Evolutionary conservation across 2,113 vertebrate species (phyloP), one percentile per base, ranked within the genome.

Genomic region (Phyllostomus hastatus): DNA sequence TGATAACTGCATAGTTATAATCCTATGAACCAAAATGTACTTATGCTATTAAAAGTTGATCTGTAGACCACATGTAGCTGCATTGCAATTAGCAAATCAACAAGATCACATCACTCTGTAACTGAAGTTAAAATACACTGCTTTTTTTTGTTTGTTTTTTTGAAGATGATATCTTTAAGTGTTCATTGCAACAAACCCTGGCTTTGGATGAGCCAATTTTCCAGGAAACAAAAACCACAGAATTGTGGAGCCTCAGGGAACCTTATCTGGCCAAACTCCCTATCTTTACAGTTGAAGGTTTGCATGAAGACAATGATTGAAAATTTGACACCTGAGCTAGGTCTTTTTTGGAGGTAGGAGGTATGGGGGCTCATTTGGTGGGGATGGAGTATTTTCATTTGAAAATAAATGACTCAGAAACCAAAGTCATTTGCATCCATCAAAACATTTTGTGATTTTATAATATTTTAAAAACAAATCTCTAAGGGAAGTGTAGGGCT

Each of bases 1-100:
- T 97, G 93, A 97, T 95, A 97, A 97, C 17, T 87, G 31, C 59
- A n/a, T 97, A 95, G 94, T 97, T 98, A 97, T 59, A 98, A 95
- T 93, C 95, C 69, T 94, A 97, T 88, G 89, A 98, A 92, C 95
- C 93, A 97, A 97, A 98, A 96, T 91, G 94, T 66, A 83, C 48
- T 98, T 89, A 83, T n/a, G 81, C 80, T 95, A 92, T 97, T 98
- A 96, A 83, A 98, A 87, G 96, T 92, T 98, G 98, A 98, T 97
- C 97, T 97, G 31, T 72, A 97, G 96, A 98, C 97, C 91, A 95
- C 93, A 96, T 48, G 78, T 82, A 97, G 73, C 82, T 95, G 86
- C 78, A 94, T 69, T 96, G 61, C 90, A 97, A 97, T 98, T 97
- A 98, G 83, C 85, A 97, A 97, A 96, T 98, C 97, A 98, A 96